Base-by-base conservation (phyloP, 2,113 vertebrate species). In the Nesogale talazaci region DNA sequence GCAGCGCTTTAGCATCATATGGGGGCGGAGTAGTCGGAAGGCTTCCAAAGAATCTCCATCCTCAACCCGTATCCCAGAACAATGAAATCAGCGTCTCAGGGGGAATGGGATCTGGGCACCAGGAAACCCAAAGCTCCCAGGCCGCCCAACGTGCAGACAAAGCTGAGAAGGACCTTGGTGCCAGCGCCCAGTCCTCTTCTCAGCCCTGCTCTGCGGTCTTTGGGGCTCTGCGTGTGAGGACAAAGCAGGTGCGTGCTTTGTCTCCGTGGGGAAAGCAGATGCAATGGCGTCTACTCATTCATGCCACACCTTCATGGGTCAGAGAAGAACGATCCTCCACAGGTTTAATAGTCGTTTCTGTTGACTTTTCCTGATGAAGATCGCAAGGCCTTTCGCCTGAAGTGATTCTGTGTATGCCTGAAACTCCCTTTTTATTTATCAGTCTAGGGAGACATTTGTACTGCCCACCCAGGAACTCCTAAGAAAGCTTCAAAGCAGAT, bases 161-260 rank as follows among this genome's bases (percentile, higher is more conserved):
- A 2, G 42, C 19, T 36, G 25, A 83, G 36, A 38, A 22, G 4
- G 2, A 16, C 2, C 19, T 2, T 10, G 19, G 1, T 4, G 3
- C 27, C 22, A 16, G 76, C 31, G 12, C 34, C 46, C 0, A 14
- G 46, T 38, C 77, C 38, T 29, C 79, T 31, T 11, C 46, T 4
- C 2, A 8, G 52, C 38, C 8, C 36, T 19, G 19, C 0, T 1
- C 65, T n/a, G 52, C n/a, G 4, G 20, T 2, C 3, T 23, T 11
- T 10, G 36, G 59, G 40, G 69, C 1, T 0, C 61, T 0, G 29
- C 25, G 3, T 6, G 29, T 27, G 27, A 46, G 11, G 34, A 40
- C 22, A 61, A 19, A 0, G 16, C n/a, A 52, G 56, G 27, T 1
- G 17, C 3, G 0, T 2, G 38, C n/a, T 40, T 22, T 19, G 20